Conservation (phyloP, 2,888 invertebrate species). For the Rhagonycha lutea region DNA sequence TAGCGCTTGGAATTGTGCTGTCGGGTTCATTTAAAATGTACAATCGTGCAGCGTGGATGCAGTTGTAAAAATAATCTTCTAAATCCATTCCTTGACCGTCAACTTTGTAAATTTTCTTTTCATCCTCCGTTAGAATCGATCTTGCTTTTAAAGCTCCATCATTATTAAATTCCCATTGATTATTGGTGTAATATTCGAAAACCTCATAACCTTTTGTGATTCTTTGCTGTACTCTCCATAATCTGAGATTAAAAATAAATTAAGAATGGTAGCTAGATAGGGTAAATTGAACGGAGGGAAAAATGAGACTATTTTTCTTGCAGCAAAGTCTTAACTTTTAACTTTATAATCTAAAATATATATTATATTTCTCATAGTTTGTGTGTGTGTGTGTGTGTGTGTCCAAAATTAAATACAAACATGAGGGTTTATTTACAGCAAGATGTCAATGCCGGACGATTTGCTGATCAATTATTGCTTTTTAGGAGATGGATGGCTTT, state of each 20-base stretch:
- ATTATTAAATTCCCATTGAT: slow-evolving; percentile 88
- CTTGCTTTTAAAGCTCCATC: slow-evolving; percentile 65
- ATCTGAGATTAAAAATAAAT: slow-evolving; percentile 55
- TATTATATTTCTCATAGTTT: too few relatives aligned
- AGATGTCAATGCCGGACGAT: too few relatives aligned
- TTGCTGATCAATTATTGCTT: too few relatives aligned
- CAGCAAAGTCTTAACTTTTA: too few relatives aligned
- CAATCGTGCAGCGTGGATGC: slow-evolving; percentile 77
- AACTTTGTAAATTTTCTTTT: slow-evolving; percentile 68
- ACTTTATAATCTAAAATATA: too few relatives aligned
- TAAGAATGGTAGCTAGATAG: too few relatives aligned
- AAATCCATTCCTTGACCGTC: slow-evolving; percentile 77
- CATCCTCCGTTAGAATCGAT: slow-evolving; percentile 65
- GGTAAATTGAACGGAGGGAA: too few relatives aligned
- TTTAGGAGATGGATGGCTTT: too few relatives aligned
- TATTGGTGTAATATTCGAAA: slow-evolving; percentile 90
- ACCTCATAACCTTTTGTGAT: slow-evolving; percentile 86
- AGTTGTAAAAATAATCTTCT: slow-evolving; percentile 79
- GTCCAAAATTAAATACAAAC: too few relatives aligned
- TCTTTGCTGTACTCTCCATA: slow-evolving; percentile 80
- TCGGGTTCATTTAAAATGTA: slow-evolving; percentile 84
- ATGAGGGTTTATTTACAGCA: too few relatives aligned
- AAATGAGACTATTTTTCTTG: too few relatives aligned
- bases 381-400: too few relatives aligned
- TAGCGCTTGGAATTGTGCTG: slow-evolving; percentile 78